Base-by-base conservation (phyloP, 2,888 invertebrate genomes). In the Phengaris arion region DNA sequence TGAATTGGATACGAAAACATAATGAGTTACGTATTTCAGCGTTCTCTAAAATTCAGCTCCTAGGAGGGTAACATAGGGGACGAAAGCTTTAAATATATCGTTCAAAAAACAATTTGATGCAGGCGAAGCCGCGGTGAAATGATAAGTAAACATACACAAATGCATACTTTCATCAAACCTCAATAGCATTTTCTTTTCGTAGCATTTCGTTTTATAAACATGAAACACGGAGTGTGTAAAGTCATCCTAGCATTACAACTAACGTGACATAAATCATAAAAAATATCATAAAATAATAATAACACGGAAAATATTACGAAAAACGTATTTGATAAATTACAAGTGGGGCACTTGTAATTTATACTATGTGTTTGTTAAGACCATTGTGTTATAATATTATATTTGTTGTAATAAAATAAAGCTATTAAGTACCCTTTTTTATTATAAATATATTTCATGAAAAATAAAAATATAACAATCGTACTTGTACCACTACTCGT, bases 181-280 rank as follows among this genome's bases (percentile, higher is more conserved):
- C 48, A 48, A 48, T 48, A 48, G 48, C 48, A 48, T 48, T 48
- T 48, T 7, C 48, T 48, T n/a, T n/a, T n/a, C n/a, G n/a, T n/a
- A n/a, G n/a, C n/a, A n/a, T n/a, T n/a, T n/a, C n/a, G n/a, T n/a
- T n/a, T 10, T 0, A 55, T n/a, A 5, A 54, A 55, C 13, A n/a
- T 55, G 5, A 45, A 64, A 9, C 2, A n/a, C 9, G 10, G 15
- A 51, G 70, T 10, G n/a, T 70, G 70, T 70, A 9, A 9, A 70
- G 12, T 5, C 70, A 15, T 22, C 70, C 12, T 70, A 15, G 51
- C 15, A 51, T 51, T 70, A 70, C 22, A 64, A 64, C 22, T 70
- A 22, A 70, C 70, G 70, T 70, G 70, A 70, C 70, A 70, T 70
- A 70, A 70, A 70, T 70, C 70, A 48, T 70, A 70, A 70, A 64